These are phyloP conservation scores for Arge pagana DNA, from an alignment of 2,888 invertebrate species.

Conservation along the genomic window DNA sequence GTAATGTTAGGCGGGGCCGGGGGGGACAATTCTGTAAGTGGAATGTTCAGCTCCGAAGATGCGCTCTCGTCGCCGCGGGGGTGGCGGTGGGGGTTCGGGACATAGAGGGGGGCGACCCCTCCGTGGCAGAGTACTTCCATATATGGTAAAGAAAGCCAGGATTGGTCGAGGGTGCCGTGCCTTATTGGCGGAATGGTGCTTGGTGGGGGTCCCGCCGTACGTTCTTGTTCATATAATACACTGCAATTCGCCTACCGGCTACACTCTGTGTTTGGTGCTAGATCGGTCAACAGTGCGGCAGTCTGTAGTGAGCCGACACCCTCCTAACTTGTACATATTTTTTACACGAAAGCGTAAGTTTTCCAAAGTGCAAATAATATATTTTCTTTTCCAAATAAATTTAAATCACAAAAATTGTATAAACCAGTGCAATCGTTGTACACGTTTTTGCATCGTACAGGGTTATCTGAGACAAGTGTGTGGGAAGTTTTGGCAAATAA, in stretches of 20 bases:
- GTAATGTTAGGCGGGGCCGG: background rate
- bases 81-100: slow-evolving; percentile 25
- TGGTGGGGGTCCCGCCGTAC: slow-evolving; percentile 43
- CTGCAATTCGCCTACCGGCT: slow-evolving; percentile 45
- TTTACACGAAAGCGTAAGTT: slow-evolving; percentile 38
- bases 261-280: slow-evolving; percentile 55
- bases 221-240: slow-evolving; percentile 52
- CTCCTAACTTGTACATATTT: slow-evolving; percentile 49
- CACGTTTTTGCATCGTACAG: background rate
- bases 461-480: slow-evolving; percentile 28
- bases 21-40: slow-evolving; percentile 15
- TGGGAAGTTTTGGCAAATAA: slow-evolving; percentile 24
- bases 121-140: slow-evolving; percentile 71
- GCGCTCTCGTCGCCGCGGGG: slow-evolving; percentile 15
- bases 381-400: no score
- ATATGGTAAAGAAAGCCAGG: slow-evolving; percentile 77
- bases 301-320: slow-evolving; percentile 42
- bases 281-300: slow-evolving; percentile 41
- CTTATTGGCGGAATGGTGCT: slow-evolving; percentile 49
- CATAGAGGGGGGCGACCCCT: slow-evolving; percentile 59
- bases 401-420: no score
- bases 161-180: slow-evolving; percentile 65
- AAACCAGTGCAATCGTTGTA: no score
- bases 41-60: slow-evolving; percentile 24
- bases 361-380: slow-evolving; percentile 25